A percentile compares a stretch with the other conserved stretches of the same genome.
Conservation (phyloP, 2,797 vertebrate species). For the Sarcoramphus papa region DNA sequence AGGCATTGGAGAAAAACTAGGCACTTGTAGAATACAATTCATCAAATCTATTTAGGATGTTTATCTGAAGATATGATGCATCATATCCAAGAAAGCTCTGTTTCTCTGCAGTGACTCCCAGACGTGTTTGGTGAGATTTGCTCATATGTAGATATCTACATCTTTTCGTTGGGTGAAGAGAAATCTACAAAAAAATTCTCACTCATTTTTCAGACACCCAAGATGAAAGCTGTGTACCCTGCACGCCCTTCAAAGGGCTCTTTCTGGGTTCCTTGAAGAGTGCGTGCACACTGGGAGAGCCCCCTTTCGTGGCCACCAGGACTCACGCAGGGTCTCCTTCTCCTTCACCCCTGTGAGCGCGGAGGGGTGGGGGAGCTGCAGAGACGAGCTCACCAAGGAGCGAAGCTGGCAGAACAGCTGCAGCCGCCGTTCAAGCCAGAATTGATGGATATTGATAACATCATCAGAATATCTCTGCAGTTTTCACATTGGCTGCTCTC, state of each 20-base stretch:
- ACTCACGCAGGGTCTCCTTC: neutral
- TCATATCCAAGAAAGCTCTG: neutral
- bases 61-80: neutral
- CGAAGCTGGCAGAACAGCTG: neutral
- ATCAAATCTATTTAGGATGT: neutral
- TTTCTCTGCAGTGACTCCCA: neutral
- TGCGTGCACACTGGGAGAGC: rapidly evolving
- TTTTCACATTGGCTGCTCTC: neutral
- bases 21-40: neutral
- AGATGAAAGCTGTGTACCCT: neutral
- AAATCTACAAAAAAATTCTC: neutral
- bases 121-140: neutral
- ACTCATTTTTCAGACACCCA: neutral
- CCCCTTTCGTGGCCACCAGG: neutral
- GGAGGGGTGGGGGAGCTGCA: neutral
- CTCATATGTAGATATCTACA: neutral
- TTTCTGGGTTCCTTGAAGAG: neutral
- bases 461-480: neutral
- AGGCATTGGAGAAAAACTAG: neutral
- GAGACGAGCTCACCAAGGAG: neutral
- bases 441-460: neutral
- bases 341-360: neutral
- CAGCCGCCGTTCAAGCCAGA: neutral
- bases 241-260: neutral
- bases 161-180: neutral